Evolutionary conservation across 2,888 invertebrate species (phyloP), one percentile per base, ranked within the genome.

Genomic region (Stenichneumon culpator): DNA sequence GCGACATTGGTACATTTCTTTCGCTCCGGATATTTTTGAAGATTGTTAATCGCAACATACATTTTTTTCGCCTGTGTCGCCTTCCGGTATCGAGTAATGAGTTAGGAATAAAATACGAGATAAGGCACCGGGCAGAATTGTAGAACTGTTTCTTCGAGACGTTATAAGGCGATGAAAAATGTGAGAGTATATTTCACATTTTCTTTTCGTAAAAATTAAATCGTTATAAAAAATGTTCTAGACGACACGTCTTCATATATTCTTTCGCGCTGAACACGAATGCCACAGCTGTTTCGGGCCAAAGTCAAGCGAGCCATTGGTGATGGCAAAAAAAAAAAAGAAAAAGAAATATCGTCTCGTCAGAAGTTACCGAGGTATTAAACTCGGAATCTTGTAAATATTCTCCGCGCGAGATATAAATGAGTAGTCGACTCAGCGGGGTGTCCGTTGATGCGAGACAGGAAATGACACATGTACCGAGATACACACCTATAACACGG

Each of bases 371-470:
- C 44, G 44, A 47, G 44, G 44, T 57, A 25, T 57, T 19, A 57
- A 25, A 57, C 22, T 25, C 25, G 22, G 63, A 63, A 28, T 16
- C 63, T 32, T 32, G 63, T 28, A 32, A 28, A 63, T 28, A 16
- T 28, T 28, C 11, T 16, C 28, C 28, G 28, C 28, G n/a, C 14
- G 28, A 22, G 16, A 32, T 19, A 19, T 28, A 52, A 36, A 32
- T 47, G 39, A 77, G 52, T 54, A 50, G 79, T 83, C 68, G 69
- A 63, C 77, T 73, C 77, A 52, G 84, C 72, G 80, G 72, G 79
- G 44, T 80, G 77, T 78, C 81, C 44, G 60, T 77, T 78, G 77
- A 77, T 68, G 72, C 80, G 77, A 78, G 77, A 81, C 80, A 81
- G 80, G 77, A 78, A 78, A 84, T 78, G 77, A 80, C 80, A 73